Evolutionary conservation across 1,140 invertebrate genomes (phyloP), one percentile per base, ranked within the genome.

Genomic region (Anoplophora glabripennis): DNA sequence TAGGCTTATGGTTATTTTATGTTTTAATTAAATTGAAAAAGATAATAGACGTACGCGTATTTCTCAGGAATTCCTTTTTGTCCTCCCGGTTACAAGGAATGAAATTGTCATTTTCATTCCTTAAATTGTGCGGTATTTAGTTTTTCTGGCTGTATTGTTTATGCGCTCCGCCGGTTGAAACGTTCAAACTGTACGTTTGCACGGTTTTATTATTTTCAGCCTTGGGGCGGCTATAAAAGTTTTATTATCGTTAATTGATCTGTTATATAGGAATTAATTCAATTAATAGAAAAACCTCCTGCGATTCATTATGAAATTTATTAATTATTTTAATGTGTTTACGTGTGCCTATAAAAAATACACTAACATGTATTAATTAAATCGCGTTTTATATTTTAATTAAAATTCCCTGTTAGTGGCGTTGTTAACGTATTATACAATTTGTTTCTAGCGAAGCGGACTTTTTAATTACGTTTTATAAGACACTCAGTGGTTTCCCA

Each of bases 11-110:
- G 56, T 63, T 63, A 66, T 66, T 66, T 66, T 66, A 66, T 66
- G 65, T 66, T 66, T 66, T 66, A 66, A 66, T 66, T 66, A 66
- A 66, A 63, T 42, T 45, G 58, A 66, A 66, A 66, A 66, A 66
- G 65, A 57, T 64, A 66, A 65, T 65, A 61, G 65, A 61, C 53
- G 59, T 56, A 57, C 63, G 46, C 49, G 59, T 55, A 57, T 61
- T 59, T 46, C 46, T 7, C 5, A 7, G 62, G 61, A 64, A 63
- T 64, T 44, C 36, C 53, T 64, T 64, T 66, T 66, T 64, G 61
- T 34, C 41, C 14, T 21, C 28, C 35, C 59, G 40, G 40, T 45
- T 66, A 66, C 65, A 64, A 40, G 49, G 61, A 64, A 66, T 60
- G 51, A 64, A 64, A 66, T 64, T 66, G 65, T 66, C 65, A 64